Evolutionary conservation across 2,888 invertebrate genomes (phyloP).

Genomic region (Stenodera caucasica): DNA sequence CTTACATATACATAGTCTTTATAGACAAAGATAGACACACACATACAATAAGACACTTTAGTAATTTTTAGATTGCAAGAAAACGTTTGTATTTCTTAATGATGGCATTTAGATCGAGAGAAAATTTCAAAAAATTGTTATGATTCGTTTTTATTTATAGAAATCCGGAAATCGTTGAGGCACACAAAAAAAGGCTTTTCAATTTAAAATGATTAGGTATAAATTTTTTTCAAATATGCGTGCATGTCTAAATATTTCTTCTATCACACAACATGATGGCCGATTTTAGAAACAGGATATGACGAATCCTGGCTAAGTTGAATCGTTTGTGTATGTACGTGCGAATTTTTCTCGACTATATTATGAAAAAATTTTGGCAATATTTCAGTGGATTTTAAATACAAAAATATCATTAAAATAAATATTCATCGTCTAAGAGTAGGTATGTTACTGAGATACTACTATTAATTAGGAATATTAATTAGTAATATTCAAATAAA

Average conservation of each 20-base stretch:
- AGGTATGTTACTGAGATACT: no score
- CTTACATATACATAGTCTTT: no score
- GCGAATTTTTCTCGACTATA: slow-evolving; percentile 19
- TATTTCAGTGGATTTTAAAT: background rate
- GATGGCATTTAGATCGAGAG: no score
- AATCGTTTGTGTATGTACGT: slow-evolving; percentile 21
- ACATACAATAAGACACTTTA: background rate
- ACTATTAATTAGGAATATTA: no score
- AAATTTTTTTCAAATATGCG: no score
- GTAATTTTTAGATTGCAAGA: background rate
- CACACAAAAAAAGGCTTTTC: no score
- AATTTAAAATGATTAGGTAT: no score
- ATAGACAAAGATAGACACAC: no score
- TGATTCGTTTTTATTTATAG: background rate
- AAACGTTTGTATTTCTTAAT: background rate
- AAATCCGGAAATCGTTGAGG: no score
- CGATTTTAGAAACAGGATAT: slow-evolving; percentile 22
- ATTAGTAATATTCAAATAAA: no score
- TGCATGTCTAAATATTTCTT: no score
- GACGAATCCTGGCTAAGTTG: slow-evolving; percentile 9
- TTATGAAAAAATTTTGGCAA: slow-evolving; percentile 25
- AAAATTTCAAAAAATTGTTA: no score
- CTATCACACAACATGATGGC: background rate
- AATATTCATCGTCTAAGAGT: slow-evolving; percentile 18
- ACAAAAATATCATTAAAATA: background rate